Base-by-base conservation (phyloP, 2,888 invertebrate genomes). In the Carcina quercana region DNA sequence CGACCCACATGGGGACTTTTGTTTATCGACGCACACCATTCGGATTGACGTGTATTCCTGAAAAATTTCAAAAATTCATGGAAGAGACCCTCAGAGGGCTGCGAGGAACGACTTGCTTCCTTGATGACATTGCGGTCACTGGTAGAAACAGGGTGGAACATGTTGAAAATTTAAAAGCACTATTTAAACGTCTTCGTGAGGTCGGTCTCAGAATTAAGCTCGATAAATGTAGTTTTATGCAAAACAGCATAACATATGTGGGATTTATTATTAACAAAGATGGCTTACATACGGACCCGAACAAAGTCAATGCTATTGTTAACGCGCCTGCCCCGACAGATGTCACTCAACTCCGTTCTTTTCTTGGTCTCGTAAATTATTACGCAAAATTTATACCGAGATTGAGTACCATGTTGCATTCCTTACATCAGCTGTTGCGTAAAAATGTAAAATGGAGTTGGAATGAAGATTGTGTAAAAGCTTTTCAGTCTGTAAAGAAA, bases 1-100 rank as follows among this genome's bases (percentile, higher is more conserved):
- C 35, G 24, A 43, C 40, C 3, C 38, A 38, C 15, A 37, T 35
- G 22, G 44, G 42, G 6, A 10, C 40, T 10, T 40, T 35, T 14
- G 17, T 17, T 1, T 43, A 28, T 26, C 35, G 27, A 12, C 17
- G 37, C 5, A 22, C 37, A 10, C 34, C 42, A 1, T 43, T 32
- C n/a, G 41, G 42, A 2, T 25, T 40, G 13, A 6, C 27, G 5
- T 20, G 10, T n/a, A 32, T 34, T 2, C 38, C 41, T 1, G 15
- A 14, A 8, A 38, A 34, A 10, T 41, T 38, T 13, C 40, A 40
- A 15, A 15, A 14, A 19, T 17, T 28, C 6, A 26, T 40, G 24
- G 35, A 35, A 11, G 19, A 15, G 5, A 6, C 38, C 2, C 15
- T 42, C 7, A n/a, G 28, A 5, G 33, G 30, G 5, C 28, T 34